Percentiles rank a stretch among this genome's conserved stretches.
Evolutionary conservation across 92 coral and sea anemone genomes (phyloP).

Genomic region (Zoanthus gigantus): DNA sequence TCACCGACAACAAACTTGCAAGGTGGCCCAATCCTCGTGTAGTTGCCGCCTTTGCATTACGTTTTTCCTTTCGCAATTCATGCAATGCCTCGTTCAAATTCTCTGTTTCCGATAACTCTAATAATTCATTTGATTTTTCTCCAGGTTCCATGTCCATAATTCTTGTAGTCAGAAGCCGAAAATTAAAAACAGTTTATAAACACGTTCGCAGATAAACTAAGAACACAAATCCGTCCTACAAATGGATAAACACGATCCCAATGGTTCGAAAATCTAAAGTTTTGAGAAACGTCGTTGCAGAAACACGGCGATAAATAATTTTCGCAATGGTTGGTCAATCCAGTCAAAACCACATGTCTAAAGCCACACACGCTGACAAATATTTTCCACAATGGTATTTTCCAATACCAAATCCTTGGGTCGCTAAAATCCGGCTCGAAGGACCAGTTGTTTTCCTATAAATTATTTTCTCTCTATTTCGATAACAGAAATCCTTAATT

Average conservation of each 20-base stretch:
- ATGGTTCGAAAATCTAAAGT: neutral
- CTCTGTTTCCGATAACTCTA: constrained; percentile 21
- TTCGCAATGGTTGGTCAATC: neutral
- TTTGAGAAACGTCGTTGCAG: neutral
- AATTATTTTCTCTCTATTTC: too few species aligned
- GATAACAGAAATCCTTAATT: too few species aligned
- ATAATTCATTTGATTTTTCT: neutral
- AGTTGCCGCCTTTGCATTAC: constrained; percentile 38
- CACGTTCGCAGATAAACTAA: neutral
- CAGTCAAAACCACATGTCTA: neutral
- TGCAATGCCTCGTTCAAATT: constrained; percentile 18
- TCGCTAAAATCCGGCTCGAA: constrained; percentile 24
- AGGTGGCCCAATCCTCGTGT: constrained; percentile 17
- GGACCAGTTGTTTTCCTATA: neutral
- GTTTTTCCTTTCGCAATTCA: constrained; percentile 28
- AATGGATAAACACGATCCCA: neutral
- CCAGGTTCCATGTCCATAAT: constrained; percentile 13
- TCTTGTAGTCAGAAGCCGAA: neutral
- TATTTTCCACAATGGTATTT: neutral
- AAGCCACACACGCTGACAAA: neutral
- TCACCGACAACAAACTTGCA: constrained; percentile 8
- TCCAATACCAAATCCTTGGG: neutral
- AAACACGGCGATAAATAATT: constrained; percentile 6
- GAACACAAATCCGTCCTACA: constrained; percentile 4
- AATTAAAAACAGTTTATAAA: constrained; percentile 6